phyloP scores from a whole-genome alignment of 1,140 invertebrate genomes.

The Caerostris darwini region DNA sequence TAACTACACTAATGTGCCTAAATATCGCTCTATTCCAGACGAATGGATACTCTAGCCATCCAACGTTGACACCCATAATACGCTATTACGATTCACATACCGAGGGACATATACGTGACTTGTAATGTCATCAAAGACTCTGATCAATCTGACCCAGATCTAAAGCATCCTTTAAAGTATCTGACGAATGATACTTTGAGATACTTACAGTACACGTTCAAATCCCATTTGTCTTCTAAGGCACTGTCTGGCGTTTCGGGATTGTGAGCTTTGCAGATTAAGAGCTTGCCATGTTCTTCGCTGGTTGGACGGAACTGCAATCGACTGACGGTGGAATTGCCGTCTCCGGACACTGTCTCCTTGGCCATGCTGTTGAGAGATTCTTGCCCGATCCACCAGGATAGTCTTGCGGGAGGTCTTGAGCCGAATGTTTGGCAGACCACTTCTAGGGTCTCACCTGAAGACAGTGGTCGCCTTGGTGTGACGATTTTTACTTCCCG shows the following conservation, averaged over 20 bases:
- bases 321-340: conserved; percentile 76
- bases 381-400: conserved; percentile 88
- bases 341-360: conserved; percentile 76
- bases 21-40: background rate
- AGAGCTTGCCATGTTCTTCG: conserved; percentile 90
- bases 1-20: background rate
- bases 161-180: background rate
- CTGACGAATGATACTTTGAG: background rate
- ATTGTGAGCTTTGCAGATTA: conserved; percentile 92
- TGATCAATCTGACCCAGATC: conserved; percentile 12
- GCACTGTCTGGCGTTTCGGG: conserved; percentile 83
- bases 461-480: conserved; percentile 69
- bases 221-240: conserved; percentile 91
- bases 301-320: conserved; percentile 84
- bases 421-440: conserved; percentile 93
- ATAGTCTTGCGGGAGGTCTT: conserved; percentile 90
- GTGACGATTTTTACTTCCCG: conserved; percentile 85
- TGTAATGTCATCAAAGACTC: background rate
- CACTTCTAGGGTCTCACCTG: conserved; percentile 85
- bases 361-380: conserved; percentile 82
- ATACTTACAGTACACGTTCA: conserved; percentile 92
- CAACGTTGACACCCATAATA: background rate
- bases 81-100: background rate
- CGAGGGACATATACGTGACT: background rate
- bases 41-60: background rate